Percentiles rank a stretch among this genome's conserved stretches.
phyloP scores from a whole-genome alignment of 2,113 vertebrate species.

The Triplophysa rosa region DNA sequence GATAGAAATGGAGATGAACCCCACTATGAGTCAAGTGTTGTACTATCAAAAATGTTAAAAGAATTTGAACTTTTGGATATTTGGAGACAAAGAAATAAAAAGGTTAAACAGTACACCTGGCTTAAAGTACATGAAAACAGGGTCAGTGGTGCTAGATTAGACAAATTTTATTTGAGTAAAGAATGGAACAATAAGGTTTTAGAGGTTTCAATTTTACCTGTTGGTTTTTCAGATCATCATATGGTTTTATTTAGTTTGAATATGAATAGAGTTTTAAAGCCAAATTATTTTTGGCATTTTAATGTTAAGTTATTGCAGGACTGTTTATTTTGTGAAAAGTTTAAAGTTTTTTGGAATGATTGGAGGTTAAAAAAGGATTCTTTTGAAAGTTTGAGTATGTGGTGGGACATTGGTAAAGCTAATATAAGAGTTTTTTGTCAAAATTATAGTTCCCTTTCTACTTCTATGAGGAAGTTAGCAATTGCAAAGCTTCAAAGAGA shows the following conservation, averaged over 20 bases:
- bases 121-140: no score
- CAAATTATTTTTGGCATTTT: no score
- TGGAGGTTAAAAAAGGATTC: background rate
- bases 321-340: background rate
- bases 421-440: slow-evolving; percentile 7
- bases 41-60: background rate
- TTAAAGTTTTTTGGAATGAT: background rate
- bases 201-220: no score
- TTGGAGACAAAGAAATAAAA: background rate
- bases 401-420: background rate
- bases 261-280: no score
- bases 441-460: background rate
- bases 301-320: no score
- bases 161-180: background rate
- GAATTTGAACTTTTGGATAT: background rate
- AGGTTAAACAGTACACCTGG: background rate
- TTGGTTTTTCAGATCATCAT: no score
- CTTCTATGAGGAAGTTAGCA: no score
- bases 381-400: background rate
- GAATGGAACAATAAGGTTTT: background rate
- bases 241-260: no score
- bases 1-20: background rate
- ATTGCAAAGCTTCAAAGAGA: no score
- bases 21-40: no score
- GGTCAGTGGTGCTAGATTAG: slow-evolving; percentile 1